Evolutionary conservation across 2,888 invertebrate species (phyloP).

Genomic region (Toxonevra muliebris): DNA sequence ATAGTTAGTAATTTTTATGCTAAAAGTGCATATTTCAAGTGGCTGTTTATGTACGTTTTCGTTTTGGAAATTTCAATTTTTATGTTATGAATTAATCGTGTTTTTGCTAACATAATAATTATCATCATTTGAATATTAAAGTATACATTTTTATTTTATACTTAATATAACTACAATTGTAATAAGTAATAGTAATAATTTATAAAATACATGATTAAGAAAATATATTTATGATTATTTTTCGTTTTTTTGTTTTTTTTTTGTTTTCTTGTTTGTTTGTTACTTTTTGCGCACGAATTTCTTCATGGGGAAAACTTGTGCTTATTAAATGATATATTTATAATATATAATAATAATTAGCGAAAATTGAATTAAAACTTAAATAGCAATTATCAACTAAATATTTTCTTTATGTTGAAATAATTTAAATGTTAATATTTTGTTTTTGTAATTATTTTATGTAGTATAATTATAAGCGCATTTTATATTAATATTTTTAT

Average conservation of each 20-base stretch:
- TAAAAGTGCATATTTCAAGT: too few species aligned
- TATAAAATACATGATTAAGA: slow-evolving; percentile 29
- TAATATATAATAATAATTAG: slow-evolving; percentile 14
- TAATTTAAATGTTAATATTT: slow-evolving; percentile 27
- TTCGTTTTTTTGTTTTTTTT: slow-evolving; percentile 5
- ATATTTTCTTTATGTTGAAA: slow-evolving; percentile 19
- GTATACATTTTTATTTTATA: neutral
- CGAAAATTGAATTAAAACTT: slow-evolving; percentile 12
- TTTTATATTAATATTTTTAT: slow-evolving; percentile 18
- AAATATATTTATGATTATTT: slow-evolving; percentile 26
- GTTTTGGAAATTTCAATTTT: too few species aligned
- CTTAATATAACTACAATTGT: neutral
- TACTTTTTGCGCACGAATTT: slow-evolving; percentile 7
- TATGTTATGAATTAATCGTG: too few species aligned
- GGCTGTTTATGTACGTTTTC: too few species aligned
- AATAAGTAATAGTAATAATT: slow-evolving; percentile 20
- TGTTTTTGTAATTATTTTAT: slow-evolving; percentile 9
- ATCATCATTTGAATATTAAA: too few species aligned
- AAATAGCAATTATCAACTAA: slow-evolving; percentile 26
- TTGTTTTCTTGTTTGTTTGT: slow-evolving; percentile 9
- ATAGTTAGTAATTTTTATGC: too few species aligned
- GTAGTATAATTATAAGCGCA: slow-evolving; percentile 29
- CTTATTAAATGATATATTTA: slow-evolving; percentile 13
- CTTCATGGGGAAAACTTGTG: neutral
- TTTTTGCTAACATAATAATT: too few species aligned